These are phyloP conservation scores for Tetramorium alpestre DNA, from an alignment of 1,140 invertebrate genomes.

Conservation along the genomic window DNA sequence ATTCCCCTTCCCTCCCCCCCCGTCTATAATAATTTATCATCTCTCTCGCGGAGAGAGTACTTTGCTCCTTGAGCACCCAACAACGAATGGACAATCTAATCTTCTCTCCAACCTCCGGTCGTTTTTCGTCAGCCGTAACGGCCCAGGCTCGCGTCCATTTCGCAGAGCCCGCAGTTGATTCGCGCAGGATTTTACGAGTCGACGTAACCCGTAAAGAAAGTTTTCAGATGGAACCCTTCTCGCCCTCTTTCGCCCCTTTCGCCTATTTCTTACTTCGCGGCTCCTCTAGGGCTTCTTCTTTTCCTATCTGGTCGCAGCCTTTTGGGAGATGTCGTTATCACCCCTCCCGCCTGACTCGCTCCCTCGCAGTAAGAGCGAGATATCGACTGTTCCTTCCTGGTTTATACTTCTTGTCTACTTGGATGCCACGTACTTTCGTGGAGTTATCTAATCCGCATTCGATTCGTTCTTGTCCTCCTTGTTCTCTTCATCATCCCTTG, in stretches of 20 bases:
- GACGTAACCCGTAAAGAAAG: constrained; percentile 67
- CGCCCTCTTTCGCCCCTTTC: not conserved
- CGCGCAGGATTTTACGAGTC: constrained; percentile 67
- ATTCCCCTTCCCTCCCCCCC: too few species aligned
- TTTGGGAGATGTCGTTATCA: constrained; percentile 60
- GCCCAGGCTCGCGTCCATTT: constrained; percentile 47
- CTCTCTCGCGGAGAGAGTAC: not conserved
- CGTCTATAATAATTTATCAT: not conserved
- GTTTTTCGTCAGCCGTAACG: constrained; percentile 30
- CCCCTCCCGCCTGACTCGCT: not conserved
- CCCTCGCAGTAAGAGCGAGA: not conserved
- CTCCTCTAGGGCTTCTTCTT: constrained; percentile 35
- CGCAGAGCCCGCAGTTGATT: constrained; percentile 60
- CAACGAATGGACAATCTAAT: constrained; percentile 20
- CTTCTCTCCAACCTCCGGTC: not conserved
- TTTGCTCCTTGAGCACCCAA: too few species aligned
- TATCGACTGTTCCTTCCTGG: constrained; percentile 40
- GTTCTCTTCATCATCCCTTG: constrained; percentile 6
- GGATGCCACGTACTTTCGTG: constrained; percentile 47
- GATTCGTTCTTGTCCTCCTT: constrained; percentile 1
- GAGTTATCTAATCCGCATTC: constrained; percentile 44
- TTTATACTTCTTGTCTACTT: constrained; percentile 23
- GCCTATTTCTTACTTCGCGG: constrained; percentile 2
- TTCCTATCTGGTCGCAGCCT: constrained; percentile 52
- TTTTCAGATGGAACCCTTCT: constrained; percentile 64